Evolutionary conservation across 2,113 vertebrate species (phyloP).

Genomic region (Neopipo cinnamomea): DNA sequence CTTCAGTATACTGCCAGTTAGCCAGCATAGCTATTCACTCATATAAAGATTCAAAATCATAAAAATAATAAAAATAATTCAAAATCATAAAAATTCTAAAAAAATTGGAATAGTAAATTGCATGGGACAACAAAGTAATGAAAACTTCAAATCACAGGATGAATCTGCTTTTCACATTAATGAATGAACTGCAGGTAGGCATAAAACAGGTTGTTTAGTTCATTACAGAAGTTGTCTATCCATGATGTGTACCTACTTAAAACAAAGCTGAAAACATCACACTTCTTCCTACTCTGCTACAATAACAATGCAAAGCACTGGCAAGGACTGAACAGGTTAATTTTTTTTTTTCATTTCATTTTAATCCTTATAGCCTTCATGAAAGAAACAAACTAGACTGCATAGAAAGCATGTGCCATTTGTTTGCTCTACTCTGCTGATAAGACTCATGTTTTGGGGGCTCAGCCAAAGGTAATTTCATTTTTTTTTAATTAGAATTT

Average conservation of each 20-base stretch:
- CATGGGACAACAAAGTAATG: too few species aligned
- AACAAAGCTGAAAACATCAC: background rate
- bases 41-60: background rate
- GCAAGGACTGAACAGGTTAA: background rate
- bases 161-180: background rate
- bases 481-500: background rate
- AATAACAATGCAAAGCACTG: background rate
- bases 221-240: background rate
- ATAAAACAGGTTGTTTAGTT: background rate
- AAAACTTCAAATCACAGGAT: background rate
- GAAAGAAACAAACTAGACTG: background rate
- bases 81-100: too few species aligned
- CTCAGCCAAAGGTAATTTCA: background rate
- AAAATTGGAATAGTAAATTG: too few species aligned
- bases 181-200: background rate
- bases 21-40: background rate
- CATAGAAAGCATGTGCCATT: background rate
- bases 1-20: background rate
- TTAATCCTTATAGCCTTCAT: background rate
- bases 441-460: background rate
- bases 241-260: background rate
- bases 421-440: background rate
- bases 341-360: background rate
- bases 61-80: too few species aligned
- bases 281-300: background rate